Evolutionary conservation across 1,140 invertebrate genomes (phyloP).

Genomic region (Calliopsis andreniformis): DNA sequence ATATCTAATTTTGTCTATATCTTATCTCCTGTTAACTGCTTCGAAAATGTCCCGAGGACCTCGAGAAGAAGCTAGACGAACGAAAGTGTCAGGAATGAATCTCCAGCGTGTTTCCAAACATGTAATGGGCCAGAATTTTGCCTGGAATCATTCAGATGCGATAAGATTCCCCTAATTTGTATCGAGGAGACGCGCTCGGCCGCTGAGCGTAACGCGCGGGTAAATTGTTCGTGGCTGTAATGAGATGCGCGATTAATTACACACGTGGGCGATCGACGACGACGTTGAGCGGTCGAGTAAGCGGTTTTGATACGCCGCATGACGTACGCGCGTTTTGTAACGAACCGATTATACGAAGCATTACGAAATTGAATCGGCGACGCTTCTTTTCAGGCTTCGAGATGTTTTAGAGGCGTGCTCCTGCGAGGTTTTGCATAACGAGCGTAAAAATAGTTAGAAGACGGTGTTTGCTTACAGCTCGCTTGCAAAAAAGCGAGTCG

Average conservation of each 20-base stretch:
- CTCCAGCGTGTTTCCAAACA: no score
- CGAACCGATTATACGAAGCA: not conserved
- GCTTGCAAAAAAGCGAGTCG: not conserved
- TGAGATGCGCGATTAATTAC: not conserved
- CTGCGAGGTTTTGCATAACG: not conserved
- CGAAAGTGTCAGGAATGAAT: no score
- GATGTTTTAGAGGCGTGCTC: not conserved
- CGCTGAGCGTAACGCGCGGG: not conserved
- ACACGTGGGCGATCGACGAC: not conserved
- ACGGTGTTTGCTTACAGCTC: constrained; percentile 1
- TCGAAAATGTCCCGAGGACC: no score
- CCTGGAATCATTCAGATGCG: not conserved
- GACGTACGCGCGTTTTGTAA: not conserved
- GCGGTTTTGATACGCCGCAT: not conserved
- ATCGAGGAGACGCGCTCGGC: no score
- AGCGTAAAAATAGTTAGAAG: constrained; percentile 2
- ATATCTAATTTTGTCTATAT: no score
- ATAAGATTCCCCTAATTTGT: not conserved
- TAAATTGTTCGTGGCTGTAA: not conserved
- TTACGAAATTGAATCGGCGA: not conserved
- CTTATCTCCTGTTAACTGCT: no score
- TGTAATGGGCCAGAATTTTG: no score
- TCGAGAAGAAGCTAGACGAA: no score
- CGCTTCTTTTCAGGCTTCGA: not conserved
- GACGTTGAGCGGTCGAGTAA: not conserved